Percentiles rank a stretch among this genome's conserved stretches.
Evolutionary conservation across 2,888 invertebrate species (phyloP).

Genomic region (Chloroclysta siterata): DNA sequence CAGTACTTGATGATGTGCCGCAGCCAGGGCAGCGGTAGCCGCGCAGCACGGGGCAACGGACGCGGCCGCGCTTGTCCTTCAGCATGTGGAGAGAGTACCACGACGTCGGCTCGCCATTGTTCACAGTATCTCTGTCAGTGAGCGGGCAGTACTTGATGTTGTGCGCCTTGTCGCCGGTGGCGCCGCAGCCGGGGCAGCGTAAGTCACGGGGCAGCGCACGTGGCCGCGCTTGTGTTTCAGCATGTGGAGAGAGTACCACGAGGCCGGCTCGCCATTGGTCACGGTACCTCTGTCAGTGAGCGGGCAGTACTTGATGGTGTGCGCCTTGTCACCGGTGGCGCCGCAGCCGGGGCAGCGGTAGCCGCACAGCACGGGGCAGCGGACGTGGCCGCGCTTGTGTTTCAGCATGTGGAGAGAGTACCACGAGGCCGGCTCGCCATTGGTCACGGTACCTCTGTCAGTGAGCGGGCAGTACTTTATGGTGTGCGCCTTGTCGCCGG

Average conservation of each 20-base stretch:
- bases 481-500: slow-evolving; percentile 91
- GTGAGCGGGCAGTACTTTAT: slow-evolving; percentile 89
- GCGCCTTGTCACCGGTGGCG: slow-evolving; percentile 89
- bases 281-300: slow-evolving; percentile 48
- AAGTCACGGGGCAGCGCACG: slow-evolving; percentile 88
- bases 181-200: slow-evolving; percentile 88
- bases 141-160: slow-evolving; percentile 91
- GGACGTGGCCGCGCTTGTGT: slow-evolving; percentile 86
- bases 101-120: slow-evolving; percentile 87
- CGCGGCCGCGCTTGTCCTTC: slow-evolving; percentile 86
- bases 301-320: slow-evolving; percentile 92
- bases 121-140: slow-evolving; percentile 61
- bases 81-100: slow-evolving; percentile 88
- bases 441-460: slow-evolving; percentile 81
- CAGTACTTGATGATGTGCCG: slow-evolving; percentile 92
- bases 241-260: slow-evolving; percentile 87
- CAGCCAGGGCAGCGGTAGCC: slow-evolving; percentile 88
- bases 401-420: slow-evolving; percentile 88
- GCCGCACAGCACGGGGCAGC: slow-evolving; percentile 89
- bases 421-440: slow-evolving; percentile 87
- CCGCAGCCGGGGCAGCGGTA: slow-evolving; percentile 88
- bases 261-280: slow-evolving; percentile 88
- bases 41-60: slow-evolving; percentile 89
- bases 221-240: slow-evolving; percentile 87
- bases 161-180: slow-evolving; percentile 89